phyloP scores from a whole-genome alignment of 2,797 vertebrate genomes.

The Oophaga sylvatica region DNA sequence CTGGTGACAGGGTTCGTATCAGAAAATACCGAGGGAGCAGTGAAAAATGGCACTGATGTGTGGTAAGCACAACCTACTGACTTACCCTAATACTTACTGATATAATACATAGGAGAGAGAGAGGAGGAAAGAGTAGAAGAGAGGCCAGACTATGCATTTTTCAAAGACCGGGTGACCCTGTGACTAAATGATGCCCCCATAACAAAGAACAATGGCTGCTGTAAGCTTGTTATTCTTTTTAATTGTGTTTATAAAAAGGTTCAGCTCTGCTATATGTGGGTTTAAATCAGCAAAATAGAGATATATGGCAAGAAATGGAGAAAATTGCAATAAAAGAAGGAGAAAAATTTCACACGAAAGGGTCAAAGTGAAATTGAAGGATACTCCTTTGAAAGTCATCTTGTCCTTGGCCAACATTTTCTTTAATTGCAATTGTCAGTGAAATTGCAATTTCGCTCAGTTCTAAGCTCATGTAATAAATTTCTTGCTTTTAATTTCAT shows the following conservation, averaged over 20 bases:
- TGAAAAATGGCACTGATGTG: too few relatives aligned
- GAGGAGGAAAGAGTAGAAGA: too few relatives aligned
- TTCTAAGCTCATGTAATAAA: not conserved
- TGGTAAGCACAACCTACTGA: too few relatives aligned
- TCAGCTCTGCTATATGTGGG: not conserved
- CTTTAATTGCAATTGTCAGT: constrained; percentile 12
- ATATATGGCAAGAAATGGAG: not conserved
- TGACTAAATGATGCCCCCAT: not conserved
- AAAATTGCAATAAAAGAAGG: constrained; percentile 7
- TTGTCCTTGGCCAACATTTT: constrained; percentile 7
- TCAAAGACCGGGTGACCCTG: not conserved
- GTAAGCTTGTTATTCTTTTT: not conserved
- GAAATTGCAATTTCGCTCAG: constrained; percentile 22
- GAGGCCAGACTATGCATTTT: too few relatives aligned
- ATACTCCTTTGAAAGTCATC: not conserved
- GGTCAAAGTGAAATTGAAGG: not conserved
- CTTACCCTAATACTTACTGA: too few relatives aligned
- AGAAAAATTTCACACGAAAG: not conserved
- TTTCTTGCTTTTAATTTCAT: not conserved
- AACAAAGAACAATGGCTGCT: not conserved
- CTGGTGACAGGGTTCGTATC: too few relatives aligned
- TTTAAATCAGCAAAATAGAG: not conserved
- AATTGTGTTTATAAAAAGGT: not conserved
- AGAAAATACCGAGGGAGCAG: too few relatives aligned
- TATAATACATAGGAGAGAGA: too few relatives aligned